Percentiles rank a stretch among this genome's conserved stretches.
Evolutionary conservation across 2,797 vertebrate species (phyloP).

Genomic region (Oreortyx pictus): DNA sequence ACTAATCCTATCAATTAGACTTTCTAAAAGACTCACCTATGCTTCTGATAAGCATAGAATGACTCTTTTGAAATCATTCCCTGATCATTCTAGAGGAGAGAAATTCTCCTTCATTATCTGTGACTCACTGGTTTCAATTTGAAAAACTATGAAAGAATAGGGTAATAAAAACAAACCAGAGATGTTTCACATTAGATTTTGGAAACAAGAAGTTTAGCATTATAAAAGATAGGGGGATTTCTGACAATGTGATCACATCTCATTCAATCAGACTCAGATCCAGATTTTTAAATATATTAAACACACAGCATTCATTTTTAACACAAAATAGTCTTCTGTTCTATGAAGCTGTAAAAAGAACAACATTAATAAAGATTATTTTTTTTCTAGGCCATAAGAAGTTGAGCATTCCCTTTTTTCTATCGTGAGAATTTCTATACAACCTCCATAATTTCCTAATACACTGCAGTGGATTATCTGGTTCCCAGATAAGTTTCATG

Average conservation of each 20-base stretch:
- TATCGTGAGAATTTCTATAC: neutral
- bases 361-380: neutral
- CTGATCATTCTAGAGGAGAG: neutral
- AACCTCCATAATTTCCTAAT: constrained; percentile 7
- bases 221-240: neutral
- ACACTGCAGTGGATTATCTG: constrained; percentile 3
- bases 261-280: neutral
- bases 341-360: neutral
- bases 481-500: constrained; percentile 59
- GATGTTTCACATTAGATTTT: neutral
- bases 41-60: neutral
- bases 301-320: neutral
- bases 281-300: neutral
- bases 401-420: neutral
- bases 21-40: neutral
- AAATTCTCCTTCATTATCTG: neutral
- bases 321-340: neutral
- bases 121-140: neutral
- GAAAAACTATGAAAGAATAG: neutral
- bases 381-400: neutral
- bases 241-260: neutral
- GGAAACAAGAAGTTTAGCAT: fast-evolving
- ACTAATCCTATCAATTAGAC: neutral
- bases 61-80: neutral
- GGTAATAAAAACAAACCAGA: neutral